Base-by-base conservation (phyloP, 2,888 invertebrate species). In the Leptinotarsa haldemani region DNA sequence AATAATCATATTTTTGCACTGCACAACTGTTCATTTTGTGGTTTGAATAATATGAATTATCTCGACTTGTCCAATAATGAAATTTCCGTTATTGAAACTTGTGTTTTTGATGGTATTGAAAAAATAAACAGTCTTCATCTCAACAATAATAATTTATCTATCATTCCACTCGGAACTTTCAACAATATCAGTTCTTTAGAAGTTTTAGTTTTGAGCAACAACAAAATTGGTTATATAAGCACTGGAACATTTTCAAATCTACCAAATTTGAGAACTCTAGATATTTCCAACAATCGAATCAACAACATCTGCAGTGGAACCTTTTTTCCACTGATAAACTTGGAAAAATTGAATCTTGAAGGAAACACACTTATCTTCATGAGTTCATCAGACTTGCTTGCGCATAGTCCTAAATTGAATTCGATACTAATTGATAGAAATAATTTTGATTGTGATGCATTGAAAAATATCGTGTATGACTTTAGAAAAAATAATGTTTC, bases 51-150 rank as follows among this genome's bases (percentile, higher is more conserved):
- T 16, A n/a, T 73, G 40, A 18, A 13, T 25, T n/a, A 13, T 1
- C 47, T 69, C n/a, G 73, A 73, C 58, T 46, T 68, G 48, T 68
- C 68, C 25, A 5, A 46, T 61, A 72, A 72, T 68, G n/a, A 69
- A 15, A 64, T 72, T 61, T 53, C 72, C 1, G 18, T 16, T 0
- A 25, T 69, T 64, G 46, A 20, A 7, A 18, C 22, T 12, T 18
- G 53, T 12, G 18, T 48, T n/a, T 69, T 72, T 40, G 15, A 18
- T 15, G 64, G 72, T 5, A n/a, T 64, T 3, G 16, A 68, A 13
- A 68, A 63, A 50, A 22, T 72, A 16, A 40, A 40, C 13, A 30
- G 16, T 30, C 40, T 72, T 40, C 15, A 5, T 20, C 25, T 72
- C 22, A 25, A 56, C 16, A 25, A 64, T 50, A 72, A 72, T 46